Conservation (phyloP, 2,113 vertebrate genomes). For the Tyrannus savana region DNA sequence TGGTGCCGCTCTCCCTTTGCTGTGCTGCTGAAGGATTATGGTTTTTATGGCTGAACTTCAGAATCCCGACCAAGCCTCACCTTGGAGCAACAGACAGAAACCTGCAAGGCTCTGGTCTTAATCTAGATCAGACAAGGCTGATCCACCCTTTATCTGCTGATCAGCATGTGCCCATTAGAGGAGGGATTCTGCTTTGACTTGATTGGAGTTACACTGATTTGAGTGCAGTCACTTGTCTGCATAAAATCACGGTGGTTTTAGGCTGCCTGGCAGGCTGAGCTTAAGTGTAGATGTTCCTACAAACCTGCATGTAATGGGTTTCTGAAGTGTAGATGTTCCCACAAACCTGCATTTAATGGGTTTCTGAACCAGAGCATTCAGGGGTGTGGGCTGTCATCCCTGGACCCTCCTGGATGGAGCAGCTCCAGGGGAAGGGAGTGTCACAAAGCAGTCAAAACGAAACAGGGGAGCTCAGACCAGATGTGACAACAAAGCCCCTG, state of each 20-base stretch:
- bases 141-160: background rate
- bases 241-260: accelerated
- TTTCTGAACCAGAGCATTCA: background rate
- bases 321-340: background rate
- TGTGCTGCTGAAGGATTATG: background rate
- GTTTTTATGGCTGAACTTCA: background rate
- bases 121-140: background rate
- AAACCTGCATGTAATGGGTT: background rate
- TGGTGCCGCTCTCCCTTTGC: background rate
- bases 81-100: background rate
- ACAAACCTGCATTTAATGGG: background rate
- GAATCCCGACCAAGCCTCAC: background rate
- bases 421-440: background rate
- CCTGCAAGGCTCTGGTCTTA: background rate
- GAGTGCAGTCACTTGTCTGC: background rate
- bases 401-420: background rate
- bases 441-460: background rate
- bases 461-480: background rate
- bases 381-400: background rate
- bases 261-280: background rate
- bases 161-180: background rate
- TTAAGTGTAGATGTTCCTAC: no score
- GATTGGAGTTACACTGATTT: background rate
- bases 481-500: background rate
- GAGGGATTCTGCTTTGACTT: background rate